Percentiles rank a stretch among this genome's conserved stretches.
Conservation (phyloP, 1,140 invertebrate genomes). For the Drosophila subpulchrella region DNA sequence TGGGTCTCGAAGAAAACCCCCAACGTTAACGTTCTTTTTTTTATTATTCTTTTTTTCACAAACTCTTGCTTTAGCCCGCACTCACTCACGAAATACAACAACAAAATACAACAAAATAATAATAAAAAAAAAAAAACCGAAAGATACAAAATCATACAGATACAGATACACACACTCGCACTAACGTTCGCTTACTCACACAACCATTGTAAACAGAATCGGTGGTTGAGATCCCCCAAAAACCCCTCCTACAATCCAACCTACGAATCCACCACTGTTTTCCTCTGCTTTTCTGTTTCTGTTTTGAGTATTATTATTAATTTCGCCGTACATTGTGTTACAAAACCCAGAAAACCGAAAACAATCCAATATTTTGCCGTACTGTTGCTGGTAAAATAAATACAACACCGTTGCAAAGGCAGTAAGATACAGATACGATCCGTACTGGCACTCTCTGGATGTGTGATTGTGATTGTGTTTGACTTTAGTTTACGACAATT, state of each 20-base stretch:
- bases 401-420: slow-evolving; percentile 3
- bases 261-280: slow-evolving; percentile 8
- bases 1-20: slow-evolving; percentile 28
- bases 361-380: slow-evolving; percentile 9
- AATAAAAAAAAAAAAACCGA: background rate
- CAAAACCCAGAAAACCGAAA: slow-evolving; percentile 2
- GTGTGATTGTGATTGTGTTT: background rate
- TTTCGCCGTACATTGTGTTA: slow-evolving; percentile 24
- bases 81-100: background rate
- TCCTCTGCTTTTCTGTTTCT: background rate
- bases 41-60: background rate
- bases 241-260: background rate
- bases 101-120: background rate
- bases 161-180: slow-evolving; percentile 1
- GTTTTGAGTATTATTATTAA: slow-evolving; percentile 31
- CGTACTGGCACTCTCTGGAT: background rate
- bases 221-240: slow-evolving; percentile 19
- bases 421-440: slow-evolving; percentile 7
- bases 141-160: slow-evolving; percentile 14
- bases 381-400: slow-evolving; percentile 15
- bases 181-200: slow-evolving; percentile 1
- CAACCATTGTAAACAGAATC: slow-evolving; percentile 1
- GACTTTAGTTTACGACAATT: slow-evolving; percentile 11
- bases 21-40: slow-evolving; percentile 1
- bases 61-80: slow-evolving; percentile 8